Evolutionary conservation across 1,140 invertebrate genomes (phyloP), one percentile per base, ranked within the genome.

Genomic region (Micrasema minimum): DNA sequence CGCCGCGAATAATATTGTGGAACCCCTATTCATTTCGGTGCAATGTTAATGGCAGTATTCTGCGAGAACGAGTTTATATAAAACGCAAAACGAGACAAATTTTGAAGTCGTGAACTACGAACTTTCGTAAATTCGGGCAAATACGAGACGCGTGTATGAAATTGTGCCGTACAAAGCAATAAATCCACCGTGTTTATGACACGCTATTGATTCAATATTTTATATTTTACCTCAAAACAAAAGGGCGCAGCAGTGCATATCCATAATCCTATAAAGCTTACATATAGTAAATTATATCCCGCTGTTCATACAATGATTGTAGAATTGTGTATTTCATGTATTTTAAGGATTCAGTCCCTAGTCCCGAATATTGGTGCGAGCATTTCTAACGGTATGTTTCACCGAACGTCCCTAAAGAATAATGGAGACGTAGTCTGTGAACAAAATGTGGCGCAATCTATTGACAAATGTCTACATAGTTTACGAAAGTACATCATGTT

Each of bases 261-360:
- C 57, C 38, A 37, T 37, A n/a, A n/a, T n/a, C n/a, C n/a, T n/a
- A n/a, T 61, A 41, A 41, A 10, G 22, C 57, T n/a, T 18, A 43
- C 38, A 41, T 43, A 43, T 16, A 31, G n/a, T 31, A 26, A 59
- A 48, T 64, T 64, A 48, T 64, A n/a, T 41, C 23, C 43, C 41
- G n/a, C 59, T n/a, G 59, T 64, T 64, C 59, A 64, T 64, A n/a
- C n/a, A n/a, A n/a, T n/a, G 45, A 64, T 46, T 46, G 41, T 64
- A 46, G 43, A 64, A 46, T 64, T 18, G 43, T 64, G 31, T 48
- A 26, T 46, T 46, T 46, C 9, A 43, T 23, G 18, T 41, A 43
- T 16, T 11, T 16, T 51, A 14, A 16, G 10, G 14, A 10, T 48
- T 48, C 14, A 3, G 50, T 23, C 10, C 55, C 55, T n/a, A n/a